Base-by-base conservation (phyloP, 2,113 vertebrate species). In the Tauraco erythrolophus region DNA sequence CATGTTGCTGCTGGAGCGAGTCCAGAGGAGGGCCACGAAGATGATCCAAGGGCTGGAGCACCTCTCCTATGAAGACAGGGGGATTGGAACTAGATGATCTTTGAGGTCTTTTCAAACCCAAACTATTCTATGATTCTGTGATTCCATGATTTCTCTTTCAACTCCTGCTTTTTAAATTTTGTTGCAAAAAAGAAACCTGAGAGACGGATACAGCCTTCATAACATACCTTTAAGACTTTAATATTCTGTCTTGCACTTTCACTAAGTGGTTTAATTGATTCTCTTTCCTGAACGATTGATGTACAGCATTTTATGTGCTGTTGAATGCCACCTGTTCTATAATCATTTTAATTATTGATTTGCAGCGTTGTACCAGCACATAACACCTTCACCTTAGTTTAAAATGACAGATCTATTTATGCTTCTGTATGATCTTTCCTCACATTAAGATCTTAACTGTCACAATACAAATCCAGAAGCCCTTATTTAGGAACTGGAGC, bases 341-440 rank as follows among this genome's bases (percentile, higher is more conserved):
- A 97, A 97, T 96, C 16, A 96, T 93, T 98, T 98, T 97, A 97
- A 97, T 98, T 97, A 97, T 51, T 56, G 5, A 90, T 87, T 85
- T 95, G 71, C 91, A 77, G 92, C 50, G 2, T 84, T 94, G 72
- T 86, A 96, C 54, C 65, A 91, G 84, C 70, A 94, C 68, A 61
- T 48, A 94, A 88, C 51, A 92, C n/a, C 85, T 81, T 88, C 45
- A 88, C 57, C 78, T 88, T 92, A 62, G 39, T 92, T 91, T 84
- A 96, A 97, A 93, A 96, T 96, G 83, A 92, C 86, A 95, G 81
- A 87, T 94, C 95, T 97, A 93, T 95, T 93, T 92, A 85, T 83
- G 25, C 46, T 33, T 84, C 46, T 58, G 2, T 65, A 31, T 53
- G 25, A 79, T 88, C 45, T 65, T 88, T 77, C 28, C 19, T 84